Evolutionary conservation across 2,888 invertebrate genomes (phyloP), one percentile per base, ranked within the genome.

Genomic region (Drosophila neotestacea): DNA sequence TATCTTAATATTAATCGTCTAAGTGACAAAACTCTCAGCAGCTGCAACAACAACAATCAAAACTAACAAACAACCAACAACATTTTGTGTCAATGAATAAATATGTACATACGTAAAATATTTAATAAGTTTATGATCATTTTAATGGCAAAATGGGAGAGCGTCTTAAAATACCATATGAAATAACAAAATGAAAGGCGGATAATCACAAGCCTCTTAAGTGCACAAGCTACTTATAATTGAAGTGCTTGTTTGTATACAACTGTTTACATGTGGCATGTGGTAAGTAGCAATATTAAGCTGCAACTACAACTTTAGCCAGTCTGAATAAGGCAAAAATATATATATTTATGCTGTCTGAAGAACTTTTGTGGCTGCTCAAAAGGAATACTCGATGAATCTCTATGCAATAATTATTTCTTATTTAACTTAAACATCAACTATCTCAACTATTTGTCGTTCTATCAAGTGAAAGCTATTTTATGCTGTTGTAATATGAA

Each of bases 181-280:
- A 10, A 16, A 42, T n/a, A 50, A 34, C 38, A 13, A 48, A 50
- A 42, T 22, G 32, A 39, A 30, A 38, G 16, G 13, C 32, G 7
- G 36, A 58, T 50, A 46, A 66, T 30, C 44, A 36, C 4, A 39
- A 47, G 51, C 34, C 28, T 55, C 67, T 66, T 51, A 62, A 56
- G 55, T 48, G 54, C 38, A 48, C 58, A 68, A 47, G 39, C 52
- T 70, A 32, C 72, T 58, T 42, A 27, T 39, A 41, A 56, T 36
- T 47, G 34, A 10, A 34, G 34, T 52, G 51, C 11, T 27, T 51
- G 44, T 41, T 51, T 51, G 36, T 48, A 16, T 16, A 32, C 47
- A 47, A 47, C 48, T 48, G 34, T 50, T 36, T 36, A 50, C 36
- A 36, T 50, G 48, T 50, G n/a, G 50, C 54, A 56, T 22, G 42